A percentile compares a stretch with the other conserved stretches of the same genome.
Evolutionary conservation across 2,113 vertebrate genomes (phyloP).

Genomic region (Agelaius tricolor): DNA sequence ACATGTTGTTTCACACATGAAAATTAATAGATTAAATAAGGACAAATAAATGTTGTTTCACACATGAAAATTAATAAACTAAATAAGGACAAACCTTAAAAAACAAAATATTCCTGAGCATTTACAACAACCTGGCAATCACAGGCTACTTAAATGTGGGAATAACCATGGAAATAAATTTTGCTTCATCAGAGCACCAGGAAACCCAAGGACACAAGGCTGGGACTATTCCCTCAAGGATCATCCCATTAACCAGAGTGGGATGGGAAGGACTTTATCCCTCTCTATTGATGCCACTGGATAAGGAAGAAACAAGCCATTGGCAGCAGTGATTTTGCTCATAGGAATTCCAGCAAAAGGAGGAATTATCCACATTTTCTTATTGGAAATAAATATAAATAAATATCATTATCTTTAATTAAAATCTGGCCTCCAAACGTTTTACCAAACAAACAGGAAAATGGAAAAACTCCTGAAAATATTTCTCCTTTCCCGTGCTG

Average conservation of each 20-base stretch:
- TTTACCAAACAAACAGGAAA: neutral
- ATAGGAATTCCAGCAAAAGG: neutral
- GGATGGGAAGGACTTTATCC: neutral
- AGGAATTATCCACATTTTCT: too few relatives aligned
- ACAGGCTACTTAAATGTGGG: neutral
- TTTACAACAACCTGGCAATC: neutral
- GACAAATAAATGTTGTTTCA: neutral
- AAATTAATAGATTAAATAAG: neutral
- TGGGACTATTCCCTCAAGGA: neutral
- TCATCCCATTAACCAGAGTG: neutral
- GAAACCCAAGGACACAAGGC: neutral
- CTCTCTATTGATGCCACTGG: too few relatives aligned
- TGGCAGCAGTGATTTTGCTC: neutral
- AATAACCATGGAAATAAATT: neutral
- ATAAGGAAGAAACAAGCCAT: neutral
- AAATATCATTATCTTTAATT: too few relatives aligned
- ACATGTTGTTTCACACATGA: neutral
- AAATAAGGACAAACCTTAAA: neutral
- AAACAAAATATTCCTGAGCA: neutral
- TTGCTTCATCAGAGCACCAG: neutral
- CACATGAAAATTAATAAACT: neutral
- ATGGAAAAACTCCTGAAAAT: accelerated
- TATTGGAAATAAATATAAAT: neutral
- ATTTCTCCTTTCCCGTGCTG: neutral
- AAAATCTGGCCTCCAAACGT: accelerated